These are phyloP conservation scores for Cranoglanis bouderius DNA, from an alignment of 2,113 vertebrate genomes.

Conservation along the genomic window DNA sequence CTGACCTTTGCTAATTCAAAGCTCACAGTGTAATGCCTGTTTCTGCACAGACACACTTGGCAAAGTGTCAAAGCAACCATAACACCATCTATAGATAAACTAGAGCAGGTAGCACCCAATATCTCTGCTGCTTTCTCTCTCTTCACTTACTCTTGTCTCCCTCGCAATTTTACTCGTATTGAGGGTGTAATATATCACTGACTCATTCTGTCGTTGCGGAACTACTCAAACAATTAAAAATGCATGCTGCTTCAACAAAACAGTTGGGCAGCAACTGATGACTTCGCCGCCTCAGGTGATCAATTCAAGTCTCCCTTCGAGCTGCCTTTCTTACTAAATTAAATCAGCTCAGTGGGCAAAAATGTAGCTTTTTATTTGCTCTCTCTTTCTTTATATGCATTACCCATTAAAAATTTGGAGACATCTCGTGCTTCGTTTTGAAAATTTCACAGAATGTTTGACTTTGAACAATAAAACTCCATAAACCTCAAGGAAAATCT, in stretches of 20 bases:
- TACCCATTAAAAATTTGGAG: not conserved
- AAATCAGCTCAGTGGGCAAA: slow-evolving; percentile 10
- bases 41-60: slow-evolving; percentile 35
- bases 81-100: slow-evolving; percentile 40
- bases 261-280: slow-evolving; percentile 14
- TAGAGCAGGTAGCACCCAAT: slow-evolving; percentile 1
- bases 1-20: slow-evolving; percentile 43
- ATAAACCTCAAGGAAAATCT: not conserved
- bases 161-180: not conserved
- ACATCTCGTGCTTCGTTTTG: not conserved
- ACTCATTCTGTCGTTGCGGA: not conserved
- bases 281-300: slow-evolving; percentile 12
- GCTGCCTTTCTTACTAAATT: slow-evolving; percentile 2
- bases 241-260: not conserved
- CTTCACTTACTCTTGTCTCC: not conserved
- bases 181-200: slow-evolving; percentile 19
- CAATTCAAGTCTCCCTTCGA: slow-evolving; percentile 3
- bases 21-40: slow-evolving; percentile 25
- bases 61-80: slow-evolving; percentile 38
- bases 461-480: not conserved
- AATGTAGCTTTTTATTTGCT: not conserved
- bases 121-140: slow-evolving; percentile 1
- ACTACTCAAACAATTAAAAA: slow-evolving; percentile 32
- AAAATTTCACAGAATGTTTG: not conserved
- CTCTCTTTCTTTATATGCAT: not conserved